These are phyloP conservation scores for Agriopis leucophaearia DNA, from an alignment of 2,888 invertebrate genomes.

Conservation along the genomic window DNA sequence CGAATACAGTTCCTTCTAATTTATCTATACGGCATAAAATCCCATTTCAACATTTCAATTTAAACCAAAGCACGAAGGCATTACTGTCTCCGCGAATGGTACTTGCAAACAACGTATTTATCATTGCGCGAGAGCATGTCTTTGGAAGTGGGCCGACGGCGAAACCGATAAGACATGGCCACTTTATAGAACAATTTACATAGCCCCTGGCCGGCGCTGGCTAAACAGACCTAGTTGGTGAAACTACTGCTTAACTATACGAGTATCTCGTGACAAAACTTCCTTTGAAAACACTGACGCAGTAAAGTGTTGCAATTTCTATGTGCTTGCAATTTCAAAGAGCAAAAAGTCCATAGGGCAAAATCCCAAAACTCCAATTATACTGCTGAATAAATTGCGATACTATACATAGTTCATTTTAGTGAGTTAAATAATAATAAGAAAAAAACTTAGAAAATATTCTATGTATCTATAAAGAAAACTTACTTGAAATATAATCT, in stretches of 20 bases:
- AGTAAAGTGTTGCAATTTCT: background rate
- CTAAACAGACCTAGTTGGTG: constrained; percentile 26
- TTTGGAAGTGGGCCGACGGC: constrained; percentile 37
- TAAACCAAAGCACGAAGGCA: constrained; percentile 20
- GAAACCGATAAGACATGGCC: constrained; percentile 32
- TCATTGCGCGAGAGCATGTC: constrained; percentile 35
- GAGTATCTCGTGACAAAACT: constrained; percentile 20
- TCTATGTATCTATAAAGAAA: too few relatives aligned
- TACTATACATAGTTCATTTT: too few relatives aligned
- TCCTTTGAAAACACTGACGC: background rate
- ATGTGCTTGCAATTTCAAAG: too few relatives aligned
- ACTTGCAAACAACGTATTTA: constrained; percentile 40
- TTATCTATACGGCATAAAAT: background rate
- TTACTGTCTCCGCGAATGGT: constrained; percentile 38
- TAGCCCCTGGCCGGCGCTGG: constrained; percentile 23
- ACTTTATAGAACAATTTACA: constrained; percentile 25
- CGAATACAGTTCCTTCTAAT: background rate
- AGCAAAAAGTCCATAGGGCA: too few relatives aligned
- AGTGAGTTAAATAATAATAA: too few relatives aligned
- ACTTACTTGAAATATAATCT: too few relatives aligned
- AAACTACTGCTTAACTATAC: constrained; percentile 9
- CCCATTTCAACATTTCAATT: constrained; percentile 24
- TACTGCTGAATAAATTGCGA: too few relatives aligned
- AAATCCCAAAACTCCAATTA: too few relatives aligned
- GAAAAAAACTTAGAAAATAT: too few relatives aligned